Percentiles rank a stretch among this genome's conserved stretches.
Conservation (phyloP, 2,113 vertebrate species). For the Microcebus griseorufus region DNA sequence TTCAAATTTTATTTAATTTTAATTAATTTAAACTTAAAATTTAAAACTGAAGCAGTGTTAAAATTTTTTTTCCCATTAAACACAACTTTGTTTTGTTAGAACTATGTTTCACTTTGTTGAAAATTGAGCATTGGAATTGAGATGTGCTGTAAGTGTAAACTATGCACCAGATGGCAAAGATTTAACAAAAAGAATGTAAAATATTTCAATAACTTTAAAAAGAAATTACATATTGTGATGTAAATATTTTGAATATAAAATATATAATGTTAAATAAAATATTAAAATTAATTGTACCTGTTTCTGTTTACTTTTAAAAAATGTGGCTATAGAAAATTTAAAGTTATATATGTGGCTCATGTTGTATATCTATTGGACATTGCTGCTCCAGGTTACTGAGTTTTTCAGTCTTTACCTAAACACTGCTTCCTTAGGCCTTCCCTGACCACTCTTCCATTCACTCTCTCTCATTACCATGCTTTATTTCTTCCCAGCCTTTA, state of each 20-base stretch:
- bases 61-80: not conserved
- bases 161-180: constrained; percentile 13
- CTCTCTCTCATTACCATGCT: not conserved
- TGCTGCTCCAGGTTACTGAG: not conserved
- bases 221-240: constrained; percentile 17
- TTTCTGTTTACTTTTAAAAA: not conserved
- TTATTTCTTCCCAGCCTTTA: constrained; percentile 16
- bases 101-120: not conserved
- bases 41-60: not conserved
- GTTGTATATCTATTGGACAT: not conserved
- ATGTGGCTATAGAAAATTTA: not conserved
- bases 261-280: constrained; percentile 4
- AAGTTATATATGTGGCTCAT: not conserved
- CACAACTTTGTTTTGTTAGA: not conserved
- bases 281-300: not conserved
- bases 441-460: not conserved
- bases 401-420: constrained; percentile 3
- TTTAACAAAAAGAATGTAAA: not conserved
- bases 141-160: not conserved
- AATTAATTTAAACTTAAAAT: constrained; percentile 12
- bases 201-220: not conserved
- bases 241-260: constrained; percentile 5
- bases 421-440: not conserved
- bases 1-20: constrained; percentile 28
- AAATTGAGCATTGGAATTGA: not conserved